phyloP scores from a whole-genome alignment of 2,797 vertebrate genomes.

The Limosa lapponica region DNA sequence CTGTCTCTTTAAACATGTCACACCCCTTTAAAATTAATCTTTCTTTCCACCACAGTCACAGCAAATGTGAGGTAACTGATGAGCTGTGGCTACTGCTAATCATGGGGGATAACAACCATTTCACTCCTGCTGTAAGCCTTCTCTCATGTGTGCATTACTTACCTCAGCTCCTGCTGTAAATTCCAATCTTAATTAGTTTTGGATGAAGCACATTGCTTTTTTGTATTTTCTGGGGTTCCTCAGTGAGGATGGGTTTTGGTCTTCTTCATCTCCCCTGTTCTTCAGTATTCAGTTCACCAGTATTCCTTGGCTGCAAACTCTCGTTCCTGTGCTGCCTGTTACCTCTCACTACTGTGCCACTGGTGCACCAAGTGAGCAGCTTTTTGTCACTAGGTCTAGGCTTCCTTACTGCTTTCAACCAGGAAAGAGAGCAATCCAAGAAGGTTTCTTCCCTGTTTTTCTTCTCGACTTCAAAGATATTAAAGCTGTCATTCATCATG shows the following conservation, averaged over 20 bases:
- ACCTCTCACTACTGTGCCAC: not conserved
- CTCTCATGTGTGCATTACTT: not conserved
- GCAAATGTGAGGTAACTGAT: not conserved
- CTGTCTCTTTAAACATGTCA: not conserved
- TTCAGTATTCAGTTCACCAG: not conserved
- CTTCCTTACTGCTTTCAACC: not conserved
- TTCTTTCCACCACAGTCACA: not conserved
- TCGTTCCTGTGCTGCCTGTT: not conserved
- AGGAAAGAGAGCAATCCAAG: not conserved
- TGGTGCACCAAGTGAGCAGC: not conserved
- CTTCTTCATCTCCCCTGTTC: not conserved
- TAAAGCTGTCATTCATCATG: not conserved
- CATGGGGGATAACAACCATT: not conserved
- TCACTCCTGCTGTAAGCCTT: not conserved
- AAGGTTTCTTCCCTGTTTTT: not conserved
- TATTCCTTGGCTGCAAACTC: not conserved
- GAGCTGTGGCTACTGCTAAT: not conserved
- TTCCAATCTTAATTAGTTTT: not conserved
- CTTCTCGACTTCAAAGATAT: not conserved
- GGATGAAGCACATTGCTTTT: rapidly evolving
- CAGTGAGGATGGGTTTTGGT: not conserved
- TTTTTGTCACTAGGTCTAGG: not conserved
- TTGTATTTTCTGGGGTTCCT: not conserved
- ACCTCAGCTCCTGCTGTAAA: not conserved
- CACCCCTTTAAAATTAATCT: not conserved